Conservation (phyloP, 1,140 invertebrate species). For the Lethocerus indicus region DNA sequence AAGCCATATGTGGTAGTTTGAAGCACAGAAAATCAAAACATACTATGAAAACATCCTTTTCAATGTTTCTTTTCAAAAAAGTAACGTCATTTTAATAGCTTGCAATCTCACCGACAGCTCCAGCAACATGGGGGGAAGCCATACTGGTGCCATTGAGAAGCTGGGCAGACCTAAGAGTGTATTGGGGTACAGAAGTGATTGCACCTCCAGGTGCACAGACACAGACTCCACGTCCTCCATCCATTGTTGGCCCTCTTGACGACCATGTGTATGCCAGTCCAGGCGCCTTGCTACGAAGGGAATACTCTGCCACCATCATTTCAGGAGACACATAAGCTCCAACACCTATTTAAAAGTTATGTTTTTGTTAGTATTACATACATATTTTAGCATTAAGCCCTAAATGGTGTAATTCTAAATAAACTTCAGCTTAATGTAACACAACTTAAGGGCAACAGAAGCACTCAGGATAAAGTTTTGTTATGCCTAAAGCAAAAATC, state of each 20-base stretch:
- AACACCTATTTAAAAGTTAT: conserved; percentile 39
- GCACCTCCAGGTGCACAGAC: conserved; percentile 93
- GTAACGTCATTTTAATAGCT: conserved; percentile 13
- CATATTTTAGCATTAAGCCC: too few species aligned
- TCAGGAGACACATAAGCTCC: conserved; percentile 93
- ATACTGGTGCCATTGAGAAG: conserved; percentile 72
- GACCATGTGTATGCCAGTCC: conserved; percentile 90
- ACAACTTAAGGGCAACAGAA: too few species aligned
- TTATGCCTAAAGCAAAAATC: too few species aligned
- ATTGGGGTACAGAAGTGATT: conserved; percentile 87
- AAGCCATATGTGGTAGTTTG: background rate
- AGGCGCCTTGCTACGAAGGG: conserved; percentile 63
- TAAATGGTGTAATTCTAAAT: too few species aligned
- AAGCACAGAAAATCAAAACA: background rate
- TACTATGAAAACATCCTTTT: background rate
- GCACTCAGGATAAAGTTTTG: too few species aligned
- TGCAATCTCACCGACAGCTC: conserved; percentile 70
- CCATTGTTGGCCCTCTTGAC: conserved; percentile 71
- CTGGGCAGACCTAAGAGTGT: conserved; percentile 70
- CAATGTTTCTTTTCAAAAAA: background rate
- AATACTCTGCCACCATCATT: conserved; percentile 94
- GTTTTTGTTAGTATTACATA: background rate
- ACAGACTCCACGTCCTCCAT: conserved; percentile 75
- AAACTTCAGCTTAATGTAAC: too few species aligned
- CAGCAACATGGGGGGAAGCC: conserved; percentile 89